Percentiles rank a stretch among this genome's conserved stretches.
phyloP scores from a whole-genome alignment of 92 coral and sea anemone genomes.

The Zoanthus sansibaricus region DNA sequence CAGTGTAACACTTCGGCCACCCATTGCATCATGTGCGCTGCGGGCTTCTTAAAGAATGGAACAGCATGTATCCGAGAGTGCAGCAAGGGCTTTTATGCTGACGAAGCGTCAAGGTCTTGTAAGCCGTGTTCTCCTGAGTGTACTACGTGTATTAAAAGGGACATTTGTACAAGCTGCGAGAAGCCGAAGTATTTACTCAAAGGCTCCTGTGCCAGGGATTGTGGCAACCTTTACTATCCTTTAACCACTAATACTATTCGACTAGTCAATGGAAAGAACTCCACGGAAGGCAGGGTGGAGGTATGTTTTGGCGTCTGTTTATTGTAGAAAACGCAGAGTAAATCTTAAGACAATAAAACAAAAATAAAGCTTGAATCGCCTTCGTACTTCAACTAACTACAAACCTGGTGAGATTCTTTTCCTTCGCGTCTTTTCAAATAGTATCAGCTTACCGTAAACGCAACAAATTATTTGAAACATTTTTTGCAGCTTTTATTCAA shows the following conservation, averaged over 20 bases:
- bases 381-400: background rate
- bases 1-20: slow-evolving; percentile 51
- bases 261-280: slow-evolving; percentile 59
- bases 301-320: slow-evolving; percentile 22
- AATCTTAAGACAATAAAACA: background rate
- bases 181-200: slow-evolving; percentile 57
- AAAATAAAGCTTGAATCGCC: too few species aligned
- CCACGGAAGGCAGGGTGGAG: slow-evolving; percentile 84
- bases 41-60: slow-evolving; percentile 62
- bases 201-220: slow-evolving; percentile 27
- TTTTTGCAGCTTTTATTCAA: slow-evolving; percentile 53
- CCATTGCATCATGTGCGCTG: slow-evolving; percentile 58
- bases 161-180: slow-evolving; percentile 69
- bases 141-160: slow-evolving; percentile 60
- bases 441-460: background rate
- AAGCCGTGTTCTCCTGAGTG: slow-evolving; percentile 54
- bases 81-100: slow-evolving; percentile 59
- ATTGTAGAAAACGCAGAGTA: background rate
- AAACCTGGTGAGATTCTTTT: background rate
- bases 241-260: slow-evolving; percentile 59
- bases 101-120: slow-evolving; percentile 46
- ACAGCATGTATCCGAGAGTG: slow-evolving; percentile 68
- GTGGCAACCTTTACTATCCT: slow-evolving; percentile 60
- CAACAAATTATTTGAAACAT: too few species aligned
- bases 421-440: background rate